These are phyloP conservation scores for Xanthia togata DNA, from an alignment of 2,888 invertebrate species.

Conservation along the genomic window DNA sequence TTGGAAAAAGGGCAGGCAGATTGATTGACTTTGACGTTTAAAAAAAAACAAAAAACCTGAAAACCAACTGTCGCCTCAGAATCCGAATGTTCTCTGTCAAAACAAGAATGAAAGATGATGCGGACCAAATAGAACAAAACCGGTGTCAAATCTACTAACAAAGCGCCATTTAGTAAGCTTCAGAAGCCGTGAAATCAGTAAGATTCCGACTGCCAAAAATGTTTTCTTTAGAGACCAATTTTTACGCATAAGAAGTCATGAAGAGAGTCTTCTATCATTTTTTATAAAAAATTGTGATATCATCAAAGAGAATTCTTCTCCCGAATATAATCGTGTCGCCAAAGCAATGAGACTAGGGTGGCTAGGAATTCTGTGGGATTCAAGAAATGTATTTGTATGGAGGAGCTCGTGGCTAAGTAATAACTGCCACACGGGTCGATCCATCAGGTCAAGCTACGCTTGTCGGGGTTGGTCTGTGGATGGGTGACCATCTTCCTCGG, in stretches of 20 bases:
- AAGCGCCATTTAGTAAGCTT: conserved; percentile 20
- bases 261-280: conserved; percentile 62
- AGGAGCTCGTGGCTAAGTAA: too few species aligned
- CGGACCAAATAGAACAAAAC: not conserved
- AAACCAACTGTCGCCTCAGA: not conserved
- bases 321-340: conserved; percentile 64
- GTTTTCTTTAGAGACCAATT: conserved; percentile 65
- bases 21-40: not conserved
- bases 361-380: conserved; percentile 8
- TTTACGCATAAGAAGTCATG: conserved; percentile 66
- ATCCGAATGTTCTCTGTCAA: conserved; percentile 3
- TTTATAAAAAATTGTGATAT: conserved; percentile 65
- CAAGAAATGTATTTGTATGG: not conserved
- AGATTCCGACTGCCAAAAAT: conserved; percentile 42
- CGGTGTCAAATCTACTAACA: conserved; percentile 20
- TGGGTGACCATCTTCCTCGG: too few species aligned
- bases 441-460: too few species aligned
- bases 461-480: too few species aligned
- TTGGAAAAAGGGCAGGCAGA: too few species aligned
- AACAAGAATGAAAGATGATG: conserved; percentile 14
- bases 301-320: conserved; percentile 64
- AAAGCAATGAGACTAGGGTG: conserved; percentile 48
- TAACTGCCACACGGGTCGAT: too few species aligned
- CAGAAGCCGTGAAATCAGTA: conserved; percentile 39
- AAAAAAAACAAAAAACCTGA: not conserved